Conservation (phyloP, 1,140 invertebrate genomes). For the Chlorops oryzae region DNA sequence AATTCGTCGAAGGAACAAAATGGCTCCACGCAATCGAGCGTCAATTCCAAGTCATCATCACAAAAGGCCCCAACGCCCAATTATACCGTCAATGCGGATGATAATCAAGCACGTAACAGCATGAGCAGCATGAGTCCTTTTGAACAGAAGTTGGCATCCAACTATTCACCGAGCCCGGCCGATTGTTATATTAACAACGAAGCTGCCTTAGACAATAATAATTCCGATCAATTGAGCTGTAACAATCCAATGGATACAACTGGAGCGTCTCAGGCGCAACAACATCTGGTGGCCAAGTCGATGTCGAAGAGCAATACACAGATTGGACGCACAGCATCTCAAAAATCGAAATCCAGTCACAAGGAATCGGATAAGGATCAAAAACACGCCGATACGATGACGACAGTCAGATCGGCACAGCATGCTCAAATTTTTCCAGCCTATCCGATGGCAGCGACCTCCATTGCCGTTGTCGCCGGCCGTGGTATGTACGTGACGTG, state of each 20-base stretch:
- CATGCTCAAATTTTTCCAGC: conserved; percentile 23
- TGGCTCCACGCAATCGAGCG: neutral
- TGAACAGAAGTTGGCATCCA: conserved; percentile 37
- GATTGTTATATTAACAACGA: conserved; percentile 42
- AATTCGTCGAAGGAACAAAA: conserved; percentile 19
- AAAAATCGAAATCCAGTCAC: neutral
- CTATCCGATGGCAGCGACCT: conserved; percentile 34
- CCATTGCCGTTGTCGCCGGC: conserved; percentile 59
- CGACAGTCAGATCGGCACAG: too few species aligned
- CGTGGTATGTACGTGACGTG: conserved; percentile 84
- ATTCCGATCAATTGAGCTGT: conserved; percentile 8
- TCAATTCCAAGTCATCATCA: conserved; percentile 2
- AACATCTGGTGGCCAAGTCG: too few species aligned
- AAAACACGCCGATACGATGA: neutral
- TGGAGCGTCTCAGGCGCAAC: too few species aligned
- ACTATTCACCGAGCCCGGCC: conserved; percentile 36
- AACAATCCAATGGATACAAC: too few species aligned
- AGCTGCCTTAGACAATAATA: conserved; percentile 28
- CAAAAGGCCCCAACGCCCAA: neutral
- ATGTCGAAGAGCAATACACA: neutral
- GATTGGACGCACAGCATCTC: neutral
- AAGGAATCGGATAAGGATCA: neutral
- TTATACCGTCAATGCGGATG: conserved; percentile 17
- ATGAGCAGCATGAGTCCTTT: conserved; percentile 18
- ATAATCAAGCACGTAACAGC: conserved; percentile 22